Percentiles rank a stretch among this genome's conserved stretches.
Conservation (phyloP, 1,140 invertebrate genomes). For the Drosophila littoralis region DNA sequence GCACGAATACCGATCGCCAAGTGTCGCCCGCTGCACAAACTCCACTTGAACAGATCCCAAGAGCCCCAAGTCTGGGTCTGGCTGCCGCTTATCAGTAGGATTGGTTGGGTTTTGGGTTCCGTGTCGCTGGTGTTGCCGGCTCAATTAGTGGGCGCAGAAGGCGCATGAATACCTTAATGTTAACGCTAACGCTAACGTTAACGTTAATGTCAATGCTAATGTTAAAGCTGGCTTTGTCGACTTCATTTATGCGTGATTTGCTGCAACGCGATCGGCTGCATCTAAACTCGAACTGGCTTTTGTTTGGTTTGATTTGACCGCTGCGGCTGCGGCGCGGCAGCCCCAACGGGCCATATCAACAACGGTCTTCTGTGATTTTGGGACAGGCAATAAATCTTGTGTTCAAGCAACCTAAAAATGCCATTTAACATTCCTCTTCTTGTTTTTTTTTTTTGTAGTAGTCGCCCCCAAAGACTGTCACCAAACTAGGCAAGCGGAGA, state of each 20-base stretch:
- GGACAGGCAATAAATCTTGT: constrained; percentile 76
- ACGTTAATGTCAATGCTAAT: constrained; percentile 50
- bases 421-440: constrained; percentile 63
- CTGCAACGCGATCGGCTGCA: constrained; percentile 53
- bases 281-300: constrained; percentile 12
- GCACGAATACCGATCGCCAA: constrained; percentile 36
- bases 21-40: constrained; percentile 44
- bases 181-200: constrained; percentile 60
- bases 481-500: constrained; percentile 30
- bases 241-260: constrained; percentile 77
- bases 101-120: constrained; percentile 21
- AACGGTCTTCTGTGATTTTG: constrained; percentile 77
- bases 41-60: constrained; percentile 11
- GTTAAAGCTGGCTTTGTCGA: constrained; percentile 39
- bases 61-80: constrained; percentile 21
- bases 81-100: constrained; percentile 44
- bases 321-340: constrained; percentile 44
- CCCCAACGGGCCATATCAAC: constrained; percentile 40
- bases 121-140: constrained; percentile 54
- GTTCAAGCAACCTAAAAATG: constrained; percentile 53
- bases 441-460: constrained; percentile 60
- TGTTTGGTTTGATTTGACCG: constrained; percentile 46
- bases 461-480: constrained; percentile 37
- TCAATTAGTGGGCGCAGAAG: constrained; percentile 82
- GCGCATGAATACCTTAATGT: constrained; percentile 79